Percentiles rank a stretch among this genome's conserved stretches.
phyloP scores from a whole-genome alignment of 2,888 invertebrate species.

The Candidula unifasciata region DNA sequence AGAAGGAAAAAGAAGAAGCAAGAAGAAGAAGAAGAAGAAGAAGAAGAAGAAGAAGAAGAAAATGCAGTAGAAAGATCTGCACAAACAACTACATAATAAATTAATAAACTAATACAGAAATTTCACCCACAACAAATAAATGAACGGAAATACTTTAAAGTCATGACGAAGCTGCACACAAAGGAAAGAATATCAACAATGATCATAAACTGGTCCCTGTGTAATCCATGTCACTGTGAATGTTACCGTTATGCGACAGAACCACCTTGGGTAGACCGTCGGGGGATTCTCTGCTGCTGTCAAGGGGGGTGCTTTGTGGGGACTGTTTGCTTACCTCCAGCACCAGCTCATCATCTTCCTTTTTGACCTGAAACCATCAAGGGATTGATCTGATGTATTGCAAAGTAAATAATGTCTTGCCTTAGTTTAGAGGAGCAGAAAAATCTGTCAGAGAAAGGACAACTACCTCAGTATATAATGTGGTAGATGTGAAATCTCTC shows the following conservation, averaged over 20 bases:
- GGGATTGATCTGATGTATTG: too few species aligned
- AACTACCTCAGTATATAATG: too few species aligned
- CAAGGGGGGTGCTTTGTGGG: neutral
- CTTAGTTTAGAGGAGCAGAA: too few species aligned
- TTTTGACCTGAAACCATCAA: neutral
- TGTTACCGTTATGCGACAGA: neutral
- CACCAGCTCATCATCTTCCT: constrained; percentile 3
- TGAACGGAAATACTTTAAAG: neutral
- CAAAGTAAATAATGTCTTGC: too few species aligned
- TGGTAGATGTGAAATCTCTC: too few species aligned
- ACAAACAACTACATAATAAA: neutral
- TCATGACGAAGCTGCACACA: neutral
- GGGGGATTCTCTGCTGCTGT: neutral
- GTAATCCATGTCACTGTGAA: neutral
- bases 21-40: too few species aligned
- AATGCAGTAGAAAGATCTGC: neutral
- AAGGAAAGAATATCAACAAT: neutral
- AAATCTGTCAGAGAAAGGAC: too few species aligned
- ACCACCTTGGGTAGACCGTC: neutral
- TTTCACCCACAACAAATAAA: neutral
- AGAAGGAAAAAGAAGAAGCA: too few species aligned
- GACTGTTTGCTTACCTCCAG: neutral
- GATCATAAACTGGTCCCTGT: constrained; percentile 26
- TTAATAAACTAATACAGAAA: neutral
- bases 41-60: too few species aligned